Conservation (phyloP, 2,113 vertebrate genomes). For the Gallinago jamesoni region DNA sequence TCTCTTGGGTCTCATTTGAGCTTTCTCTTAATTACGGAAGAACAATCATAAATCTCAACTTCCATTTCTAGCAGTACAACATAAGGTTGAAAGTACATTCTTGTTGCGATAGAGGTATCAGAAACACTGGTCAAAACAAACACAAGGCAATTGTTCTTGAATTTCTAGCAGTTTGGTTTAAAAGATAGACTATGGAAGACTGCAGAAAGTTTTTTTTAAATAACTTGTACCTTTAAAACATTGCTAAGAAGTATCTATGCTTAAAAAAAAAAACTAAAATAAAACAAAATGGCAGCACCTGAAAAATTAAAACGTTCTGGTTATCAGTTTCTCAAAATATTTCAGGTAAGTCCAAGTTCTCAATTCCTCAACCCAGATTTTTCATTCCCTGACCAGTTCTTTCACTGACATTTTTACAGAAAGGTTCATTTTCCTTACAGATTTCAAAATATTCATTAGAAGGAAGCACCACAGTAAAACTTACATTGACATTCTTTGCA, state of each 20-base stretch:
- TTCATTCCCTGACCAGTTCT: not conserved
- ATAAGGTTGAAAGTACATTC: not conserved
- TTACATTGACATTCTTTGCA: constrained; percentile 96
- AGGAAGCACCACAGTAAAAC: constrained; percentile 52
- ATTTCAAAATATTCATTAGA: not conserved
- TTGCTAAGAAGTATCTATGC: not conserved
- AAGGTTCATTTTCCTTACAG: not conserved
- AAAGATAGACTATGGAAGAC: not conserved
- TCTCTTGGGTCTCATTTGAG: not conserved
- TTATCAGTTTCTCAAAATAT: not conserved
- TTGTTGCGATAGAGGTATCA: not conserved
- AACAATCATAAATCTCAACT: not conserved
- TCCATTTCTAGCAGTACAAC: not conserved
- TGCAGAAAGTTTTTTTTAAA: not conserved
- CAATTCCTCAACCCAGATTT: not conserved
- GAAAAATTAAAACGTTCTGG: not conserved
- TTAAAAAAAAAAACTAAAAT: not conserved
- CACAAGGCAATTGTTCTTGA: not conserved
- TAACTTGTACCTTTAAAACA: not conserved
- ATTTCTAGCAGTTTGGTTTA: not conserved
- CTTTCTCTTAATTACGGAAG: not conserved
- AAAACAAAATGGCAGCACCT: not conserved
- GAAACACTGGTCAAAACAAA: not conserved
- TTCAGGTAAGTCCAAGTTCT: not conserved
- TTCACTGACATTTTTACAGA: not conserved